Base-by-base conservation (phyloP, 2,113 vertebrate genomes). In the Sterna hirundo region DNA sequence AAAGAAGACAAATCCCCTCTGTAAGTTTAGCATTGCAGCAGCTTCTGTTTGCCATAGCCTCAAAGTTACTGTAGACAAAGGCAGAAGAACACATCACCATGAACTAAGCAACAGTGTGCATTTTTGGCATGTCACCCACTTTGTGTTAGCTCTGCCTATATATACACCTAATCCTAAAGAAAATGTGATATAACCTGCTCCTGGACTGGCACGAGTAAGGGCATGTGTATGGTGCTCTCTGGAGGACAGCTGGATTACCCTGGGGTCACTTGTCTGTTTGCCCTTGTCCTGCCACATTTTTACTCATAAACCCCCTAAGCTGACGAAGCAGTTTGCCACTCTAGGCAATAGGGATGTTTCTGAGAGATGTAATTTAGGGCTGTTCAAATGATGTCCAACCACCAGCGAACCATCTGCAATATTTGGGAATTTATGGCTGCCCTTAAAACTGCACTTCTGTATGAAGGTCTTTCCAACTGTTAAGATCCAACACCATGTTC, bases 101-200 rank as follows among this genome's bases (percentile, higher is more conserved):
- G 32, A 36, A 8, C 25, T n/a, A 20, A 71, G 18, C 8, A 74
- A 9, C 8, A 15, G 18, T 4, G 3, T 44, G 6, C 5, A 13
- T 9, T 87, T 88, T 47, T 44, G 36, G 3, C 60, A 6, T 4
- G 4, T 22, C n/a, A 86, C 7, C 13, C 6, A 2, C 9, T 36
- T 12, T 29, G 52, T 38, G 38, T 11, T 65, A 57, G 1, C 27
- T n/a, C 11, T n/a, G 17, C 7, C 10, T 34, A 5, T 22, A 30
- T 0, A 0, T 19, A 38, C 10, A 51, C 13, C 17, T 19, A 15
- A 3, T 15, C 54, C 52, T n/a, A 22, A 61, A 23, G 9, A 85
- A 77, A 77, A 61, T 5, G 4, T 42, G 21, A 52, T 34, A 57
- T 8, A 72, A 30, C 4, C 5, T 44, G 7, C 10, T 52, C 34